Base-by-base conservation (phyloP, 2,797 vertebrate species). In the Mastacembelus armatus region DNA sequence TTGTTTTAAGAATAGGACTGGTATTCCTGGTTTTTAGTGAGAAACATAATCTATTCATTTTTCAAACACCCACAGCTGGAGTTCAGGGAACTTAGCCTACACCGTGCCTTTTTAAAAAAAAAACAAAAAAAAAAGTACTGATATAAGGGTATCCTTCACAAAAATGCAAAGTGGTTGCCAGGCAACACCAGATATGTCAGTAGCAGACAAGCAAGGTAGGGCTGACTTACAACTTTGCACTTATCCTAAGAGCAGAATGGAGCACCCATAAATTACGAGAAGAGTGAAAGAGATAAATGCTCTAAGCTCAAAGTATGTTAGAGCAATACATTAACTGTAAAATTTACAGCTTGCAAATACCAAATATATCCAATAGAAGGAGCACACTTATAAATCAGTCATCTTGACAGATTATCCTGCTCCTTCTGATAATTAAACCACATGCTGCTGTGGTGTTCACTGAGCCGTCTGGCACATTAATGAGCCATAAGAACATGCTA, bases 141-240 rank as follows among this genome's bases (percentile, higher is more conserved):
- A 38, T 66, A 61, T 70, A 57, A 61, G 67, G 66, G 65, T 77
- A 88, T 80, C 78, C 78, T 86, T 83, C 48, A 78, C 56, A 65
- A 69, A 81, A 88, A 85, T 71, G 72, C 74, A 71, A 44, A 78
- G 59, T 80, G 61, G 88, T 91, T 92, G 78, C 89, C 79, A 77
- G 74, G 89, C 85, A 92, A 92, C 88, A 80, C 48, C 77, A 75
- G 65, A 74, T 51, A 70, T 73, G 55, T 72, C 70, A 72, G 73
- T 63, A 62, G 19, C 61, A 87, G 72, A 76, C 2, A 1, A 42
- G 65, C 45, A 51, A 83, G 61, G 70, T 52, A 74, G 29, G 24
- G 16, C 43, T 71, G 58, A 48, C 49, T 74, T 73, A 73, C 57
- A 87, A 84, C 75, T 73, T 59, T 60, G 35, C 52, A 58, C 64